Conservation (phyloP, 2,113 vertebrate genomes). For the Nerophis ophidion region DNA sequence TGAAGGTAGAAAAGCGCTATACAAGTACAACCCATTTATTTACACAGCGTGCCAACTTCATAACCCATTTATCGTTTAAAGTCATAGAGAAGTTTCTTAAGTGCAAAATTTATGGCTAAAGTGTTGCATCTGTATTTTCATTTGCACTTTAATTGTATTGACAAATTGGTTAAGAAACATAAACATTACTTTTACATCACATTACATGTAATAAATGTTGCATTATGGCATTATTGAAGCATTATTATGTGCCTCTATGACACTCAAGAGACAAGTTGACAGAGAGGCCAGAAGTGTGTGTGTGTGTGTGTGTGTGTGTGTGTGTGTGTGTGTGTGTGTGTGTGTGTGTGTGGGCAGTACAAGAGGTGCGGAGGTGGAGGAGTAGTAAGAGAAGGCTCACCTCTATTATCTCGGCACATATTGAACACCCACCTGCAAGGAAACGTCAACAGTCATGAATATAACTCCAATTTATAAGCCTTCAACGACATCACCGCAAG, state of each 20-base stretch:
- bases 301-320: no score
- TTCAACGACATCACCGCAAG: background rate
- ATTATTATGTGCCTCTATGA: slow-evolving; percentile 46
- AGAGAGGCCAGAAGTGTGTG: slow-evolving; percentile 24
- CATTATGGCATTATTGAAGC: background rate
- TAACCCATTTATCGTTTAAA: no score
- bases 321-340: background rate
- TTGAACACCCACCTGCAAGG: slow-evolving; percentile 26
- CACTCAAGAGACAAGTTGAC: slow-evolving; percentile 42
- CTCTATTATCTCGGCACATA: slow-evolving; percentile 33
- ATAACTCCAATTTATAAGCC: background rate
- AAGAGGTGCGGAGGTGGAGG: slow-evolving; percentile 33
- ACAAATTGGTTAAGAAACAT: no score
- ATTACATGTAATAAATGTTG: no score
- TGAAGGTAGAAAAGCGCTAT: no score
- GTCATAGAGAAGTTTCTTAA: no score
- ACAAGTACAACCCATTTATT: no score
- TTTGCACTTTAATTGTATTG: no score
- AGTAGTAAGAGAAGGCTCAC: slow-evolving; percentile 31
- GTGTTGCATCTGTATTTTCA: no score
- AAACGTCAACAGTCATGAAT: slow-evolving; percentile 4
- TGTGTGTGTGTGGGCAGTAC: slow-evolving; percentile 3
- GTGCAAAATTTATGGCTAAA: no score
- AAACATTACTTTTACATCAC: no score
- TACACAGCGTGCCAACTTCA: no score